These are phyloP conservation scores for Elaphurus davidianus DNA, from an alignment of 2,113 vertebrate species.

Conservation along the genomic window DNA sequence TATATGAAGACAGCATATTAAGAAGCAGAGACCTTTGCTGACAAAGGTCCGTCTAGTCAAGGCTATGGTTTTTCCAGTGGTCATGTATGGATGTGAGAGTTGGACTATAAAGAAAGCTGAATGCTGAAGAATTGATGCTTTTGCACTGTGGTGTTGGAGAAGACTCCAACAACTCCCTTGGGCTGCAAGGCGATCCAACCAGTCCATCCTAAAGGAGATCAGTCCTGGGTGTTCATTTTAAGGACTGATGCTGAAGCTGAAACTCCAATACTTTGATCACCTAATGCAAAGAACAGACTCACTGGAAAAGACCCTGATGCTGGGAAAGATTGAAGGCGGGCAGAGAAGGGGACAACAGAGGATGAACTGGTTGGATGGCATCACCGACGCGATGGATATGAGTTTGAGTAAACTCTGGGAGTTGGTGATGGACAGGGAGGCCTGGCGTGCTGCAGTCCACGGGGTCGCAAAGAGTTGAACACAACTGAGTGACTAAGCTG, in stretches of 20 bases:
- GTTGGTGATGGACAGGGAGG: not conserved
- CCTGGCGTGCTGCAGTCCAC: not conserved
- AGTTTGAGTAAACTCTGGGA: not conserved
- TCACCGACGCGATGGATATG: not conserved
- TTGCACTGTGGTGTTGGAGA: not conserved
- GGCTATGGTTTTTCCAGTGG: not conserved
- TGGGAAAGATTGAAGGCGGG: not conserved
- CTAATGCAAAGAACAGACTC: not conserved
- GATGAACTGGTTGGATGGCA: not conserved
- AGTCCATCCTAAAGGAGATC: not conserved
- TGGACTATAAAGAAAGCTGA: not conserved
- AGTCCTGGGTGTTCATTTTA: not conserved
- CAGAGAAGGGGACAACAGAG: not conserved
- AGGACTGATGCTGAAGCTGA: not conserved
- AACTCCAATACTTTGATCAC: not conserved
- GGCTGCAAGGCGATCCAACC: not conserved
- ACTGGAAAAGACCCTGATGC: not conserved
- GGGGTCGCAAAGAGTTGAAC: not conserved
- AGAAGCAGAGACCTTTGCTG: not conserved
- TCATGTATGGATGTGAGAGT: not conserved
- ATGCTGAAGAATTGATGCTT: fast-evolving
- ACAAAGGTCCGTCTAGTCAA: not conserved
- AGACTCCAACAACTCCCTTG: not conserved
- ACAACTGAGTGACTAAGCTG: not conserved
- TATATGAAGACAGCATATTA: not conserved